These are phyloP conservation scores for Xylota sylvarum DNA, from an alignment of 2,888 invertebrate genomes.

Conservation along the genomic window DNA sequence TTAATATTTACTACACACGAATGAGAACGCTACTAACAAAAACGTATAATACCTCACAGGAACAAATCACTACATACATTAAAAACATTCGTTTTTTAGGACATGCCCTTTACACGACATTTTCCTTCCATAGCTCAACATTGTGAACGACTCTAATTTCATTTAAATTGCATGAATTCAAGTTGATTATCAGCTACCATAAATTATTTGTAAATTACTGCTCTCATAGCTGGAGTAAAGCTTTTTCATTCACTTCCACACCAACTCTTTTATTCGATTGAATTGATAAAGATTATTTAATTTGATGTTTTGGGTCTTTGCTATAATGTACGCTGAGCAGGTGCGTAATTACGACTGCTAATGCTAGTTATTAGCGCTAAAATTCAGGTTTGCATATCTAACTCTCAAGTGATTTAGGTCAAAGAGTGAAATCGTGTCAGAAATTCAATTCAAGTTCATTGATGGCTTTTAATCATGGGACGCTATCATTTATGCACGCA, in stretches of 20 bases:
- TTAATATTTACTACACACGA: slow-evolving; percentile 8
- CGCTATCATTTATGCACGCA: slow-evolving; percentile 18
- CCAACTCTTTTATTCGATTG: slow-evolving; percentile 17
- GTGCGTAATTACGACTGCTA: slow-evolving; percentile 21
- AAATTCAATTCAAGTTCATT: slow-evolving; percentile 25
- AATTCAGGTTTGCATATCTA: slow-evolving; percentile 22
- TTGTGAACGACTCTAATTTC: slow-evolving; percentile 5
- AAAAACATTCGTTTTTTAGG: neutral
- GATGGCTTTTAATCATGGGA: slow-evolving; percentile 26
- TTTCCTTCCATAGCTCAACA: neutral
- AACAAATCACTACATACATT: slow-evolving; percentile 8
- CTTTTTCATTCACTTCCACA: neutral
- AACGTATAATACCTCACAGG: neutral
- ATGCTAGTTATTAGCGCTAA: slow-evolving; percentile 14
- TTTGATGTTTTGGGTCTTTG: neutral
- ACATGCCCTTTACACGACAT: slow-evolving; percentile 1
- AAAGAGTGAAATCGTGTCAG: slow-evolving; percentile 30
- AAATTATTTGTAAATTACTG: slow-evolving; percentile 28
- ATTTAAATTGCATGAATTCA: slow-evolving; percentile 25
- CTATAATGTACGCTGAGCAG: neutral
- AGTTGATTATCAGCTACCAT: slow-evolving; percentile 10
- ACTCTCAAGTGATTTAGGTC: slow-evolving; percentile 19
- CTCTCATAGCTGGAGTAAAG: neutral
- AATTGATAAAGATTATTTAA: slow-evolving; percentile 32
- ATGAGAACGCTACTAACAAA: neutral